Evolutionary conservation across 2,113 vertebrate species (phyloP).

Genomic region (Pelvicachromis taeniatus): DNA sequence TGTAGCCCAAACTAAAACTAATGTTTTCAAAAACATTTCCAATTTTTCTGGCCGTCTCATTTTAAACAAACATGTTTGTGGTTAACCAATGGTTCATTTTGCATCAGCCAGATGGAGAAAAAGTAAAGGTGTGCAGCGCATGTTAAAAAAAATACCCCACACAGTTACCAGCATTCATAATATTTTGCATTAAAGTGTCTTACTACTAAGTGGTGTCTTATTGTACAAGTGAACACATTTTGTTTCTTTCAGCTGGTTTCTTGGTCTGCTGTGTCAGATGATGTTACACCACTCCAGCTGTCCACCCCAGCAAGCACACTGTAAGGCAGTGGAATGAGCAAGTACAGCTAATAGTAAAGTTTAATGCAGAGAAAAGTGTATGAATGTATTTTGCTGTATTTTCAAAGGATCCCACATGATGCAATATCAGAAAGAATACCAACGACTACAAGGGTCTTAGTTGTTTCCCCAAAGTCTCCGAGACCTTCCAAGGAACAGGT

Average conservation of each 20-base stretch:
- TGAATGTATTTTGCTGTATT: background rate
- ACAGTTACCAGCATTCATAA: background rate
- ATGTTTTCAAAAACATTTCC: background rate
- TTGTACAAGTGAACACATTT: background rate
- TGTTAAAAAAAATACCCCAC: background rate
- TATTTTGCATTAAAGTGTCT: background rate
- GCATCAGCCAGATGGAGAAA: background rate
- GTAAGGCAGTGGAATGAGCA: constrained; percentile 30
- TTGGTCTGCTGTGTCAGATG: background rate
- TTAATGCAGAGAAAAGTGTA: background rate
- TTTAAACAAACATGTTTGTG: background rate
- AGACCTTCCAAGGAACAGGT: constrained; percentile 10
- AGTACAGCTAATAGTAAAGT: background rate
- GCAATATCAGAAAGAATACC: background rate
- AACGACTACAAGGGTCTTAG: background rate
- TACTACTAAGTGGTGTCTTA: fast-evolving
- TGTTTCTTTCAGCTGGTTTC: constrained; percentile 26
- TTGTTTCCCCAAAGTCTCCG: background rate
- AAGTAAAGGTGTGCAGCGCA: background rate
- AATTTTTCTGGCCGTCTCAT: background rate
- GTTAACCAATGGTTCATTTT: background rate
- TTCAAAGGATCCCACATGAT: background rate
- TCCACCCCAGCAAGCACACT: background rate
- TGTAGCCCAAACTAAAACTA: background rate
- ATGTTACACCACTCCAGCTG: background rate